Evolutionary conservation across 1,140 invertebrate genomes (phyloP), one percentile per base, ranked within the genome.

Genomic region (Anastatus disparis): DNA sequence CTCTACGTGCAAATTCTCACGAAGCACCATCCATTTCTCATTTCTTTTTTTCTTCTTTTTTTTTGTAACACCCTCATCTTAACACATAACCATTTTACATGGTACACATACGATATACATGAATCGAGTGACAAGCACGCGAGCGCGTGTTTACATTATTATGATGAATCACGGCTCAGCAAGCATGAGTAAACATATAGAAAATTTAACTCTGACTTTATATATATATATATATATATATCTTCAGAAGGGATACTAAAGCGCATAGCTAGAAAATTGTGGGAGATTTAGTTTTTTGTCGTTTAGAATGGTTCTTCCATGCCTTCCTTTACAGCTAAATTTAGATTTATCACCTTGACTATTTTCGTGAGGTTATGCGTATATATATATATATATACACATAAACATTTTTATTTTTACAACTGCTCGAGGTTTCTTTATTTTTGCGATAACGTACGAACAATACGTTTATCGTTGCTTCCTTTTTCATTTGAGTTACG

Each of bases 291-390:
- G 44, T 53, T 65, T 68, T 71, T 71, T 59, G 55, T 53, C 29
- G n/a, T n/a, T n/a, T n/a, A n/a, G n/a, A n/a, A n/a, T n/a, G n/a
- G n/a, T n/a, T n/a, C n/a, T n/a, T n/a, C n/a, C 50, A 20, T 35
- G 4, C 46, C 24, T 12, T 15, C 7, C 3, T 10, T 26, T 22
- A 17, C 13, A n/a, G 20, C 55, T 71, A 71, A 71, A 71, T 71
- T 71, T 71, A 71, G 70, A 71, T 71, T 71, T 71, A 71, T 71
- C 62, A 63, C 44, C 29, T 2, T 17, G 24, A 17, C 50, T 17
- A 66, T 56, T 55, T 27, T n/a, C 40, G 3, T 4, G n/a, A n/a
- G n/a, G n/a, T n/a, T 22, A 1, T 6, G 15, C 2, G 17, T 1
- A 17, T 24, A 20, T n/a, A n/a, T n/a, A n/a, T n/a, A n/a, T n/a